Base-by-base conservation (phyloP, 2,797 vertebrate species). In the Gymnocypris eckloni region DNA sequence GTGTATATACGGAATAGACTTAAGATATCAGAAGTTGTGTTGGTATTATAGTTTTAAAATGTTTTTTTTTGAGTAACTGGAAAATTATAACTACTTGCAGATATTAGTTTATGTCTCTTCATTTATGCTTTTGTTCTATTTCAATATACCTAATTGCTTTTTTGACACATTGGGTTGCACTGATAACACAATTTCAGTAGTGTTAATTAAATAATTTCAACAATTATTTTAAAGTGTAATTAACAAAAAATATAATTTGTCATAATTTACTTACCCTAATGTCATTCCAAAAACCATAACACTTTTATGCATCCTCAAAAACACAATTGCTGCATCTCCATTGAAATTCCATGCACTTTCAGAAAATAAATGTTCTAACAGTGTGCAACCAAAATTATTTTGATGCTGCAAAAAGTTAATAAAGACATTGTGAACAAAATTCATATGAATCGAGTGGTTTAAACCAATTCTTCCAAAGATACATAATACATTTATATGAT, bases 41-140 rank as follows among this genome's bases (percentile, higher is more conserved):
- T 52, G 45, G 9, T 52, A 11, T 77, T 56, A n/a, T 20, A 4
- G 20, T 59, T 8, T n/a, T 77, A 22, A 39, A 64, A n/a, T 54
- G 12, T 52, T 6, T 41, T 8, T 54, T 54, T 37, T 22, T 22
- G 18, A 56, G 18, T 15, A 1, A n/a, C 13, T 56, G 52, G 11
- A 77, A 77, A 22, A 54, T 56, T 39, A 6, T 1, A 50, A 25
- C 15, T 9, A 52, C 67, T 75, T 75, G 71, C 25, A 52, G 16
- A 50, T 56, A n/a, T 77, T 10, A 61, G 15, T 43, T 61, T 33
- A 43, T 79, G 77, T 45, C 56, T 64, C 33, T 64, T 0, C 2
- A 33, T 80, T 67, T 80, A 48, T 66, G 41, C 76, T 61, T 79
- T 66, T 79, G 25, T 48, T 66, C 18, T 64, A 7, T 41, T 15